phyloP scores from a whole-genome alignment of 2,888 invertebrate species.

The Patella depressa region DNA sequence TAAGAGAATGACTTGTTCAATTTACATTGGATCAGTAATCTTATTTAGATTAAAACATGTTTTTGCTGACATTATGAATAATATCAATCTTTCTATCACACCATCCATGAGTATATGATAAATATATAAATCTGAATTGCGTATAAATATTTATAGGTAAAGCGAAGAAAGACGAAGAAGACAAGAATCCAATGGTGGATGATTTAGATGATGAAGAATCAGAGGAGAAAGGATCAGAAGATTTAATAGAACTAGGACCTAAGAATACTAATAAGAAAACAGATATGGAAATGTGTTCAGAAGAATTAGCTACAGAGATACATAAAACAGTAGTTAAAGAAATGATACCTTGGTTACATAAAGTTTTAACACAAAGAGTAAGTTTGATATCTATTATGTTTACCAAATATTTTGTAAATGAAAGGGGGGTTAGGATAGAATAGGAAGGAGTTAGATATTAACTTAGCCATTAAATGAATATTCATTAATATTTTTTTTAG shows the following conservation, averaged over 20 bases:
- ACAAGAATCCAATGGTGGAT: slow-evolving; percentile 23
- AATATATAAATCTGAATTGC: too few relatives aligned
- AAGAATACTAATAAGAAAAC: slow-evolving; percentile 19
- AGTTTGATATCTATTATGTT: not conserved
- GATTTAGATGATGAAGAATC: slow-evolving; percentile 16
- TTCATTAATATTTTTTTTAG: slow-evolving; percentile 35
- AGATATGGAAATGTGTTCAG: slow-evolving; percentile 48
- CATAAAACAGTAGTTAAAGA: slow-evolving; percentile 80
- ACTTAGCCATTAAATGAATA: too few relatives aligned
- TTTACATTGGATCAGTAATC: too few relatives aligned
- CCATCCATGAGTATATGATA: too few relatives aligned
- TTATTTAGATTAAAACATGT: too few relatives aligned
- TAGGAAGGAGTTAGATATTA: too few relatives aligned
- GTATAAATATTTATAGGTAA: not conserved
- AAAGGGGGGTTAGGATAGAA: not conserved
- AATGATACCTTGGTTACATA: slow-evolving; percentile 86
- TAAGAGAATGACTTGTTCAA: too few relatives aligned
- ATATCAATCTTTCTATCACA: too few relatives aligned
- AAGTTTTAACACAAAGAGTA: slow-evolving; percentile 76
- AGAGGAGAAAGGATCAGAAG: slow-evolving; percentile 29
- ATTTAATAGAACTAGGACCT: slow-evolving; percentile 26
- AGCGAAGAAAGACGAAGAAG: slow-evolving; percentile 22
- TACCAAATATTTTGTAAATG: too few relatives aligned
- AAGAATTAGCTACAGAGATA: slow-evolving; percentile 79
- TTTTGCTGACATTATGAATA: too few relatives aligned